A percentile compares a stretch with the other conserved stretches of the same genome.
Conservation (phyloP, 1,140 invertebrate species). For the Meloidogyne exigua region DNA sequence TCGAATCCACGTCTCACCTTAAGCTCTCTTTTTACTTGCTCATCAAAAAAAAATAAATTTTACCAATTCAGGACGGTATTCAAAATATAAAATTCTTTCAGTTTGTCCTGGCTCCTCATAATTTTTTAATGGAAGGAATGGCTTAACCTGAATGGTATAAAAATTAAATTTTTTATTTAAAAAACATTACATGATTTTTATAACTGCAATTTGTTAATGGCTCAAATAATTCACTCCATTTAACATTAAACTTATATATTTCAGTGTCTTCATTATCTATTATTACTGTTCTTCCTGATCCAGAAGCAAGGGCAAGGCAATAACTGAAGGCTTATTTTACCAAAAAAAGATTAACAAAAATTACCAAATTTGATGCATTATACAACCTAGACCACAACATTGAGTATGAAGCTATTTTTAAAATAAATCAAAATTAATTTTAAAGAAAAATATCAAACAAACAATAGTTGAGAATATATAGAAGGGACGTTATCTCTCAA, state of each 20-base stretch:
- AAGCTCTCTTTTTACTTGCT: no score
- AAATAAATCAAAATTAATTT: no score
- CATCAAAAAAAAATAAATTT: no score
- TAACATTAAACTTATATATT: conserved; percentile 1
- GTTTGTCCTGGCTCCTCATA: background rate
- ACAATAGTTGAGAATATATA: no score
- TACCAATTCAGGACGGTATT: background rate
- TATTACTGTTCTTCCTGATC: background rate
- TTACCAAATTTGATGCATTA: background rate
- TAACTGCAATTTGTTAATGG: background rate
- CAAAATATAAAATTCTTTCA: background rate
- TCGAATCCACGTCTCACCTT: no score
- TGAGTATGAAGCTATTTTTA: background rate
- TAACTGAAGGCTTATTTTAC: background rate
- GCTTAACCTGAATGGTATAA: background rate
- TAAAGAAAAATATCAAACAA: no score
- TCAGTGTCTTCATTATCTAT: background rate
- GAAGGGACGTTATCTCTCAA: no score
- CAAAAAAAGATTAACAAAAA: background rate
- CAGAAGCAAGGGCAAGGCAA: background rate
- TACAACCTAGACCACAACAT: background rate
- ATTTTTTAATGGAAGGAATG: background rate
- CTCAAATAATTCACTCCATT: background rate
- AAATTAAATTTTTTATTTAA: background rate
- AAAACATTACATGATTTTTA: background rate